These are phyloP conservation scores for Acromyrmex heyeri DNA, from an alignment of 1,140 invertebrate species.

Conservation along the genomic window DNA sequence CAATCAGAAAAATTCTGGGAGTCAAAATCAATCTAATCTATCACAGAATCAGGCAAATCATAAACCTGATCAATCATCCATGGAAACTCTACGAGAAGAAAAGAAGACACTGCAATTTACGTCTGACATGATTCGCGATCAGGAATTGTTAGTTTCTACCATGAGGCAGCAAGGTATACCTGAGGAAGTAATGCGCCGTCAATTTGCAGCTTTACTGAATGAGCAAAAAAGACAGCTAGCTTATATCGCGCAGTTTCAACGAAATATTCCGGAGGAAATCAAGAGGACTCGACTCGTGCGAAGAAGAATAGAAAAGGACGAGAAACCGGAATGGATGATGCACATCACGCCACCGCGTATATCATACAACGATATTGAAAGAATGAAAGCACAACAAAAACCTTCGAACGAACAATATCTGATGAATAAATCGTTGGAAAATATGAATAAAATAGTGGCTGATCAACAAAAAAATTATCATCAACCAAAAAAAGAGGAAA, in stretches of 20 bases:
- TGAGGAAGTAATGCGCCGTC: slow-evolving; percentile 78
- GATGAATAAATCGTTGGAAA: not conserved
- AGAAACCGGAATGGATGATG: slow-evolving; percentile 82
- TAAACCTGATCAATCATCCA: not conserved
- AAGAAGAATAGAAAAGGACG: slow-evolving; percentile 61
- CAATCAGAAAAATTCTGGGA: not conserved
- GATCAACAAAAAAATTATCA: slow-evolving; percentile 16
- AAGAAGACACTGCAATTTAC: slow-evolving; percentile 73
- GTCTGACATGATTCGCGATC: slow-evolving; percentile 80
- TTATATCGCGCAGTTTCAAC: slow-evolving; percentile 67
- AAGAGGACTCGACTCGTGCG: not conserved
- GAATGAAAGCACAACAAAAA: slow-evolving; percentile 39
- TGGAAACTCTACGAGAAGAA: not conserved
- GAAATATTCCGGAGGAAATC: slow-evolving; percentile 7
- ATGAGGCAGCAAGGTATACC: slow-evolving; percentile 81
- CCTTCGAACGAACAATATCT: not conserved
- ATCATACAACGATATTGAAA: slow-evolving; percentile 74
- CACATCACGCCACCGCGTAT: slow-evolving; percentile 78
- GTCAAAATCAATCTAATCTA: not conserved
- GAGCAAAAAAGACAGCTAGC: slow-evolving; percentile 80
- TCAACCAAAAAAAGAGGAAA: not conserved
- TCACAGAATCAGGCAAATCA: not conserved
- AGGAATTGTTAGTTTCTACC: slow-evolving; percentile 77
- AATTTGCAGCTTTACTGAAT: slow-evolving; percentile 79
- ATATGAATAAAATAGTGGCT: not conserved